Conservation (phyloP, 30 jellyfish, hydroid and myxozoan genomes). For the Pseudorhiza aurosa region DNA sequence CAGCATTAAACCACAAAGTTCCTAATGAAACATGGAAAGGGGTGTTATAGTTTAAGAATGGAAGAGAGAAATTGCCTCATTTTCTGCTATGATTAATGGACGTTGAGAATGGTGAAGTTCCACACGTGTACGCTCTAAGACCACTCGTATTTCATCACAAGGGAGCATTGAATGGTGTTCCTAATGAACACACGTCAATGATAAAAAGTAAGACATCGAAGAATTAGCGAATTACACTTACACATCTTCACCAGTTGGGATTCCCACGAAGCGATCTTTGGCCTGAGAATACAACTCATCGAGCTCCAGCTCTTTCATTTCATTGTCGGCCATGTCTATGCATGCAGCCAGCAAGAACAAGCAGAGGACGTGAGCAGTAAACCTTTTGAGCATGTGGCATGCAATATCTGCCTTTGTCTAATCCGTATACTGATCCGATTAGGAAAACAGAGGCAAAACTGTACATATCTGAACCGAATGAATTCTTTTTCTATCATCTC, state of each 20-base stretch:
- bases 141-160: too few relatives aligned
- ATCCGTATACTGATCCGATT: conserved; percentile 28
- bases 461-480: conserved; percentile 1
- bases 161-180: too few relatives aligned
- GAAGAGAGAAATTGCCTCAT: too few relatives aligned
- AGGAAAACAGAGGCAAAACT: conserved; percentile 31
- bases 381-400: conserved; percentile 32
- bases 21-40: too few relatives aligned
- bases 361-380: not conserved
- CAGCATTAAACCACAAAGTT: too few relatives aligned
- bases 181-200: too few relatives aligned
- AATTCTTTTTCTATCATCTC: not conserved
- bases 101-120: too few relatives aligned
- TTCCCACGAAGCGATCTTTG: conserved; percentile 58
- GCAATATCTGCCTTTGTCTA: not conserved
- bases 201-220: too few relatives aligned
- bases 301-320: conserved; percentile 40
- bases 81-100: too few relatives aligned
- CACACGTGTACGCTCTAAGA: too few relatives aligned
- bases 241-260: conserved; percentile 74
- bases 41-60: too few relatives aligned
- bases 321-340: conserved; percentile 33
- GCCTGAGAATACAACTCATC: conserved; percentile 68
- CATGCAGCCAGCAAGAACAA: too few relatives aligned
- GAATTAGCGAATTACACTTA: conserved; percentile 9